Percentiles rank a stretch among this genome's conserved stretches.
phyloP scores from a whole-genome alignment of 2,888 invertebrate species.

The Biston stratarius region DNA sequence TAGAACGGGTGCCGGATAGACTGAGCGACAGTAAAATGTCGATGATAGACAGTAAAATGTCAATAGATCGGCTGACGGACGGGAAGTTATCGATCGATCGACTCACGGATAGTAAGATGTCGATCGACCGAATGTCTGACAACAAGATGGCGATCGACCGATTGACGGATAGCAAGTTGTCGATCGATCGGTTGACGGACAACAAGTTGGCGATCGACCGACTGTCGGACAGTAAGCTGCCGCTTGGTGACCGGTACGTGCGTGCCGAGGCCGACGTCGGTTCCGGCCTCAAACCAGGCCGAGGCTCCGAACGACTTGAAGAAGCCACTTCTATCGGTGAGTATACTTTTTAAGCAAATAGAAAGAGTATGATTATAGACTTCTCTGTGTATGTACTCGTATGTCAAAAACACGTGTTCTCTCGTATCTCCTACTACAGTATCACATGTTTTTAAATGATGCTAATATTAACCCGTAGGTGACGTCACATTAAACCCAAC shows the following conservation, averaged over 20 bases:
- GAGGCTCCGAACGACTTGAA: slow-evolving; percentile 70
- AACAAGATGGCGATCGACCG: slow-evolving; percentile 55
- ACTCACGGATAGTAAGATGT: slow-evolving; percentile 47
- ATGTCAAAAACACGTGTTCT: no score
- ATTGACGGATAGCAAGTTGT: slow-evolving; percentile 40
- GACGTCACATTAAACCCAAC: no score
- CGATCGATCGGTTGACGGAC: slow-evolving; percentile 56
- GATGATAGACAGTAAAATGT: slow-evolving; percentile 33
- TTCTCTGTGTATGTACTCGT: background rate
- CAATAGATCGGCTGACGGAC: slow-evolving; percentile 48
- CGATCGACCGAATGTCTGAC: slow-evolving; percentile 55
- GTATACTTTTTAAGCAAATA: slow-evolving; percentile 30
- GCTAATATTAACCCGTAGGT: no score
- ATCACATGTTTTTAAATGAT: no score
- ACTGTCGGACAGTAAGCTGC: slow-evolving; percentile 55
- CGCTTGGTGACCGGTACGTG: slow-evolving; percentile 62
- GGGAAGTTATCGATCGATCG: slow-evolving; percentile 36
- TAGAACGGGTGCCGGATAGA: slow-evolving; percentile 26
- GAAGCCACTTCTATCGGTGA: slow-evolving; percentile 73
- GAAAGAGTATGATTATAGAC: no score
- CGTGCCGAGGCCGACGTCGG: slow-evolving; percentile 80
- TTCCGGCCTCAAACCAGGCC: slow-evolving; percentile 67
- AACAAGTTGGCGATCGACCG: slow-evolving; percentile 57
- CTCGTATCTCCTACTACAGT: no score
- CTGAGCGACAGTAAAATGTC: slow-evolving; percentile 35